These are phyloP conservation scores for Xylocopa sonorina DNA, from an alignment of 1,140 invertebrate genomes.

Conservation along the genomic window DNA sequence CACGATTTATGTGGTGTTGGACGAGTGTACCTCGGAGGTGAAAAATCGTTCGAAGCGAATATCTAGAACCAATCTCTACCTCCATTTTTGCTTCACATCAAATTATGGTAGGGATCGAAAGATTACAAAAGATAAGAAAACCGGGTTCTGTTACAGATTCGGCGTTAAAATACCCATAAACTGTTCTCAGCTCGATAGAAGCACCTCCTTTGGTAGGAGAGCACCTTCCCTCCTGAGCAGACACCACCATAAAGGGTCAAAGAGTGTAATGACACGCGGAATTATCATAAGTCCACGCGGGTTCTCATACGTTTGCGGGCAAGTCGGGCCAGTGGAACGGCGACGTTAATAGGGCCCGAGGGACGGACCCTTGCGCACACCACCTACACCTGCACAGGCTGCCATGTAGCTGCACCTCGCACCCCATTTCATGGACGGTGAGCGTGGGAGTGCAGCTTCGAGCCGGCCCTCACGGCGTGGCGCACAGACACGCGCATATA, in stretches of 20 bases:
- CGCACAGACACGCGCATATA: slow-evolving; percentile 24
- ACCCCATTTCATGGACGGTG: slow-evolving; percentile 75
- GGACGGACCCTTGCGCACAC: slow-evolving; percentile 60
- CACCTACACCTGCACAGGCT: slow-evolving; percentile 63
- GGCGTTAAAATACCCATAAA: too few species aligned
- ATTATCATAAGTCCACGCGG: slow-evolving; percentile 27
- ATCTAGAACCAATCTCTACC: too few species aligned
- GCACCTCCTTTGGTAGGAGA: neutral
- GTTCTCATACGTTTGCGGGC: slow-evolving; percentile 55
- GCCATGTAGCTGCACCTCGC: slow-evolving; percentile 71
- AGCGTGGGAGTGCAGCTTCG: slow-evolving; percentile 78
- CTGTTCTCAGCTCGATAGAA: too few species aligned
- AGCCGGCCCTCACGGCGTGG: slow-evolving; percentile 74
- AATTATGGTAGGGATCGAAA: too few species aligned
- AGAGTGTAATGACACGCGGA: slow-evolving; percentile 4
- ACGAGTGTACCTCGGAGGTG: too few species aligned
- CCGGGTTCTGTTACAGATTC: too few species aligned
- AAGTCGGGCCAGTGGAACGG: slow-evolving; percentile 42
- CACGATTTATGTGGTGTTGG: too few species aligned
- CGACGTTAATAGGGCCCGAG: slow-evolving; percentile 62
- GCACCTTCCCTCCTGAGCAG: too few species aligned
- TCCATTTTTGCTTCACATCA: too few species aligned
- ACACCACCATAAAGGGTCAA: neutral
- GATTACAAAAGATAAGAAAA: too few species aligned
- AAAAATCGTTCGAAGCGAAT: too few species aligned